Evolutionary conservation across 1,140 invertebrate species (phyloP), one percentile per base, ranked within the genome.

Genomic region (Temnothorax curvispinosus): DNA sequence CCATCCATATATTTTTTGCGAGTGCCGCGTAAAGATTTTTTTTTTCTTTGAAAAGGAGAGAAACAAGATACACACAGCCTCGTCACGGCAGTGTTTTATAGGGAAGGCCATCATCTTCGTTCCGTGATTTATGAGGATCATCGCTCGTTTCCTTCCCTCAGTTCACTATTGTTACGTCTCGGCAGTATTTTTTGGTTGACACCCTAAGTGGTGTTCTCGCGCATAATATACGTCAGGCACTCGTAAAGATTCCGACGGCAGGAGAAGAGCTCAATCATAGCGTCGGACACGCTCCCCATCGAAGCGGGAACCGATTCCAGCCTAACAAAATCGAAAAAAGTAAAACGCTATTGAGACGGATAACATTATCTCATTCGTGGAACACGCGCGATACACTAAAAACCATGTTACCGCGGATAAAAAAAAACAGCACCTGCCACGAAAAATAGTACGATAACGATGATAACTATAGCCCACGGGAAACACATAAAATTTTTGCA

Each of bases 81-180:
- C 32, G 18, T 50, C 11, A 8, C 38, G 41, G 21, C 67, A 67
- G n/a, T 86, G 84, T 87, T 82, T 54, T 72, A 6, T 27, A 18
- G 32, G 62, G 5, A 3, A 44, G 11, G 21, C n/a, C 50, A 58
- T 86, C 87, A 62, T 74, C 69, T 89, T 81, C 58, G 54, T 21
- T 44, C 74, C n/a, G 32, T 90, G 89, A 90, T 90, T 90, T 90
- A 90, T 74, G 89, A 84, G 27, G 47, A 50, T 64, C 71, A 7
- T 85, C 60, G 74, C 80, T 87, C 80, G 56, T 77, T 71, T 67
- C 11, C 56, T 44, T 21, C 52, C 47, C 62, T 47, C 41, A 15
- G 21, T 3, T n/a, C 74, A 38, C 88, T 56, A 90, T 87, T 90
- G 89, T 90, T 84, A 56, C 77, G 58, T 60, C 75, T 52, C 52